Percentiles rank a stretch among this genome's conserved stretches.
These are phyloP conservation scores for Rhodophaea formosa DNA, from an alignment of 2,888 invertebrate genomes.

Conservation along the genomic window DNA sequence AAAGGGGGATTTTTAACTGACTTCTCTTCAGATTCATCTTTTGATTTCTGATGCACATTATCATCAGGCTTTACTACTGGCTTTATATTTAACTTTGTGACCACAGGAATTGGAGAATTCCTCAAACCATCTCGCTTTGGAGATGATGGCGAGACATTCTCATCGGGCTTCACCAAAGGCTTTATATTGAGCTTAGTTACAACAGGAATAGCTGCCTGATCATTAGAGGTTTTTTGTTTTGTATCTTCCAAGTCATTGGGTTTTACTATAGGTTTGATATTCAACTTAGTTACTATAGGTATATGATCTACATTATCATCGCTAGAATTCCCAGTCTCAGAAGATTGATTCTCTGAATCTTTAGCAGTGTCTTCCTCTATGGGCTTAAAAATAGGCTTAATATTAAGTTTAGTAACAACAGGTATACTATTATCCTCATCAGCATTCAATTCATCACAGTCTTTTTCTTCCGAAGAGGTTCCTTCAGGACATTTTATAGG, in stretches of 20 bases:
- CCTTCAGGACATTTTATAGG: conserved; percentile 74
- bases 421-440: conserved; percentile 70
- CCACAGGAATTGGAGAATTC: conserved; percentile 51
- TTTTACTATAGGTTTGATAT: conserved; percentile 79
- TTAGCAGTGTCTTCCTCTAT: conserved; percentile 57
- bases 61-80: conserved; percentile 73
- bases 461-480: conserved; percentile 66
- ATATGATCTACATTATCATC: conserved; percentile 72
- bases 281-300: conserved; percentile 78
- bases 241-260: conserved; percentile 52
- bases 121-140: conserved; percentile 61
- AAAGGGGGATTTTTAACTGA: conserved; percentile 63
- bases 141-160: conserved; percentile 52
- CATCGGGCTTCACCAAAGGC: conserved; percentile 65
- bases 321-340: conserved; percentile 73
- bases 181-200: conserved; percentile 72
- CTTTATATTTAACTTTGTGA: conserved; percentile 75
- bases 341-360: conserved; percentile 70
- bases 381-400: conserved; percentile 80
- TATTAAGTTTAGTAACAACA: conserved; percentile 76
- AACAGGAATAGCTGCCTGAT: conserved; percentile 55
- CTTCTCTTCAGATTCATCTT: conserved; percentile 49
- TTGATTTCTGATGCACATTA: conserved; percentile 38
- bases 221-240: conserved; percentile 44
- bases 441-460: conserved; percentile 68